Evolutionary conservation across 2,888 invertebrate species (phyloP), one percentile per base, ranked within the genome.

Genomic region (Thyatira batis): DNA sequence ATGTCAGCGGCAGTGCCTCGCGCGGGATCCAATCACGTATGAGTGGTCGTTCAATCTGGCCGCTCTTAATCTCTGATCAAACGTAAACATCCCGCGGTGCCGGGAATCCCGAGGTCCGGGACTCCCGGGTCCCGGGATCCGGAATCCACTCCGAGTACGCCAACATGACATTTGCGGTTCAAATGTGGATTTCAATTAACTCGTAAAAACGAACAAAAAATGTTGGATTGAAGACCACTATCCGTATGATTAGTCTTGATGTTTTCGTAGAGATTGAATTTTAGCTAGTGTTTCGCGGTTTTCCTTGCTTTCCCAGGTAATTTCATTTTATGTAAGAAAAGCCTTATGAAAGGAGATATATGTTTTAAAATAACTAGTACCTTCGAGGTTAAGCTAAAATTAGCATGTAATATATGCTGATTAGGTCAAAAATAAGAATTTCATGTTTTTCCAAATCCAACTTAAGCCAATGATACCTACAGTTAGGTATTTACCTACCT

Each of bases 31-130:
- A 68, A 71, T 68, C 59, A 62, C 46, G 49, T 33, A 61, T 51
- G 59, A 73, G 70, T 55, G 60, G 59, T 27, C 52, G 54, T 48
- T 60, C 52, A 58, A 57, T 59, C 50, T 50, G 49, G 54, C 49
- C 57, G 45, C 57, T 57, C 63, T 62, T 66, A 66, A 70, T 64
- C 61, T 52, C 55, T 65, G 58, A 63, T 68, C 63, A 58, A 68
- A 68, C 50, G 53, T 55, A 59, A 64, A 66, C 59, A 64, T 23
- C 44, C 51, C 27, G 39, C 39, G 39, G 8, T 17, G 17, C 3
- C 39, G 8, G 13, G 1, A 39, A 17, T 17, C 17, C 39, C 17
- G 39, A 8, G 39, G 17, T 17, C 39, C 8, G 39, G 39, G 17
- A 23, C 6, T 6, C 23, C 39, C 17, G 39, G 17, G 39, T 17